Percentiles rank a stretch among this genome's conserved stretches.
Conservation (phyloP, 2,113 vertebrate genomes). For the Mus spicilegus region DNA sequence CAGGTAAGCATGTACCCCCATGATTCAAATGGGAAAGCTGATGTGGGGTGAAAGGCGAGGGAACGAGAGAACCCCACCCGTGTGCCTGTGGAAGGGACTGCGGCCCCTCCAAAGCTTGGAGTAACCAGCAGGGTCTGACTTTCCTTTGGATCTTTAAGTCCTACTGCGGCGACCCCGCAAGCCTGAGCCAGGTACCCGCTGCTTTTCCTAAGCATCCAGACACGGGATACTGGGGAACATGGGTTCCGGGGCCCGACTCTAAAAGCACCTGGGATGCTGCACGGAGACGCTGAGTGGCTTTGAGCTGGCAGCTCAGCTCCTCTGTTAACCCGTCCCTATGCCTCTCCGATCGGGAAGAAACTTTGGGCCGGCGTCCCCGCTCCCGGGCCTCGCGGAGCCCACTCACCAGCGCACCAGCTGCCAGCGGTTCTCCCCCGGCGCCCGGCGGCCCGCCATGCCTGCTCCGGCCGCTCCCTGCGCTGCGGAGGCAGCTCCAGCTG, state of each 20-base stretch:
- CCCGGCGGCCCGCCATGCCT: slow-evolving; percentile 83
- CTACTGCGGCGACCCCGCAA: not conserved
- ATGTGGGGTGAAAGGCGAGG: accelerated
- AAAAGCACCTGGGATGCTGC: not conserved
- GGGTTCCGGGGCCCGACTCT: not conserved
- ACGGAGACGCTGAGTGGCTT: not conserved
- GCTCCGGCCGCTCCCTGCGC: not conserved
- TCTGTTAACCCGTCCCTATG: not conserved
- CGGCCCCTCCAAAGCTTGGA: not conserved
- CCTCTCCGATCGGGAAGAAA: slow-evolving; percentile 52
- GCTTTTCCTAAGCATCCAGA: not conserved
- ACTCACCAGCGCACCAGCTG: slow-evolving; percentile 89
- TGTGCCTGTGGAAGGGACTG: not conserved
- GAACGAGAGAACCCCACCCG: not conserved
- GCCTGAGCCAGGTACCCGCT: not conserved
- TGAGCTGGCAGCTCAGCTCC: not conserved
- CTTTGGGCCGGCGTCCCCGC: slow-evolving; percentile 45
- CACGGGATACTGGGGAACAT: not conserved
- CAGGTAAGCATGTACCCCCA: not conserved
- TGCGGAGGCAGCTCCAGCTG: slow-evolving; percentile 40
- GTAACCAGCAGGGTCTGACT: not conserved
- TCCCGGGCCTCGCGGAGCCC: slow-evolving; percentile 47
- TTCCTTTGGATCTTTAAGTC: not conserved
- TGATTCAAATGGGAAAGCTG: not conserved
- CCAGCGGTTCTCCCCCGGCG: slow-evolving; percentile 86